A percentile compares a stretch with the other conserved stretches of the same genome.
These are phyloP conservation scores for Alligator mississippiensis DNA, from an alignment of 2,113 vertebrate species.

Conservation along the genomic window DNA sequence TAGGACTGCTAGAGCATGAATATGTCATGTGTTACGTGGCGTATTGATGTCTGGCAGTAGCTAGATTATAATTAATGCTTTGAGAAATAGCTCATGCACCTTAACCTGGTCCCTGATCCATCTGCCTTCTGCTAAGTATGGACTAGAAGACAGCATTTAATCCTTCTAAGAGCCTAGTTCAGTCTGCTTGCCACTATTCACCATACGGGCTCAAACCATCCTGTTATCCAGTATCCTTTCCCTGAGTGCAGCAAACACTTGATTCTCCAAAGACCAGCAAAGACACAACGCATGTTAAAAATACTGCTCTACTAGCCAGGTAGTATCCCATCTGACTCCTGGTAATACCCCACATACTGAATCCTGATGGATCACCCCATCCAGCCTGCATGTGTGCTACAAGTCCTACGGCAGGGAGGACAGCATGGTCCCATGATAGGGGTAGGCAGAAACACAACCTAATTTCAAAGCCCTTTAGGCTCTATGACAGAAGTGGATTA, in stretches of 20 bases:
- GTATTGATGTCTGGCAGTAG: not conserved
- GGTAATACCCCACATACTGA: fast-evolving
- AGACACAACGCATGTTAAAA: not conserved
- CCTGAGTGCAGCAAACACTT: not conserved
- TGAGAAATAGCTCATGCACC: not conserved
- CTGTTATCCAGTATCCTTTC: not conserved
- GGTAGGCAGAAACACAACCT: too few relatives aligned
- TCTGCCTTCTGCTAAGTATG: not conserved
- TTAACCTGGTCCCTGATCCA: not conserved
- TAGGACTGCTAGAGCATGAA: too few relatives aligned
- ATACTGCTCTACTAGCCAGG: not conserved
- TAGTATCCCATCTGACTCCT: not conserved
- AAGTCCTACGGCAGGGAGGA: not conserved
- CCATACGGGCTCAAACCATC: not conserved
- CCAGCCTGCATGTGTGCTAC: too few relatives aligned
- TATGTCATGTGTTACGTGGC: too few relatives aligned
- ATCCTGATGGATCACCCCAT: not conserved
- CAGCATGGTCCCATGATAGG: not conserved
- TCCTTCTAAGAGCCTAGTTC: too few relatives aligned
- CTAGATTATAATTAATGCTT: not conserved
- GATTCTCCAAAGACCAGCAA: not conserved
- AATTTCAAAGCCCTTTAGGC: too few relatives aligned
- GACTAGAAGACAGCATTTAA: not conserved
- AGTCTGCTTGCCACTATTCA: not conserved
- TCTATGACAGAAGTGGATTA: too few relatives aligned